A percentile compares a stretch with the other conserved stretches of the same genome.
phyloP scores from a whole-genome alignment of 2,888 invertebrate species.

The Ectropis crepuscularia region DNA sequence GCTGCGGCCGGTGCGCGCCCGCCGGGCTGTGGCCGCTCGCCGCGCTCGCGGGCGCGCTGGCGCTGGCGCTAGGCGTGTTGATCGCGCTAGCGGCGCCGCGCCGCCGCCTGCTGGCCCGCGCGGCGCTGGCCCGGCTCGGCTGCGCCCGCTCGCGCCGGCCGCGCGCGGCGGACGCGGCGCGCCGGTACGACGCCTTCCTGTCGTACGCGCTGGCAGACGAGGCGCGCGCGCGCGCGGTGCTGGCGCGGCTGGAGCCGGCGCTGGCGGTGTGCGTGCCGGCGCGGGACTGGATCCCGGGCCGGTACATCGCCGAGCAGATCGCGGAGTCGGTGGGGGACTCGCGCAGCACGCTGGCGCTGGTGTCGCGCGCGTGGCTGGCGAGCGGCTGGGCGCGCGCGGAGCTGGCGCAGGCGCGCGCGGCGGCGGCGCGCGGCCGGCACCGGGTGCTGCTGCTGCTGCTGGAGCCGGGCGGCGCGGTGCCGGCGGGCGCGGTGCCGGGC shows the following conservation, averaged over 20 bases:
- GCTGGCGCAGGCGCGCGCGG: slow-evolving; percentile 84
- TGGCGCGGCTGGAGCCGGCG: slow-evolving; percentile 86
- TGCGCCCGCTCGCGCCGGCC: slow-evolving; percentile 38
- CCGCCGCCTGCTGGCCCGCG: slow-evolving; percentile 27
- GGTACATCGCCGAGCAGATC: slow-evolving; percentile 88
- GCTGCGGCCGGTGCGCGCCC: background rate
- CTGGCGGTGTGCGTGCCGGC: slow-evolving; percentile 87
- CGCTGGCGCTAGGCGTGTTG: slow-evolving; percentile 23
- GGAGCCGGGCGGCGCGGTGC: slow-evolving; percentile 24
- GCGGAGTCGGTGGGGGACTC: slow-evolving; percentile 89
- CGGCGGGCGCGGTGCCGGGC: background rate
- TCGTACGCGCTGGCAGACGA: slow-evolving; percentile 92
- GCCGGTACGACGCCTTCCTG: slow-evolving; percentile 90
- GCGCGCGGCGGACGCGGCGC: slow-evolving; percentile 26
- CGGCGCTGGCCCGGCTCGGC: slow-evolving; percentile 40
- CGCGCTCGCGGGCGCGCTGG: slow-evolving; percentile 17
- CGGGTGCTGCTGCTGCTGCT: slow-evolving; percentile 90
- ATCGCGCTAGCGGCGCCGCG: slow-evolving; percentile 19
- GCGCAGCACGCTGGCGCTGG: slow-evolving; percentile 70
- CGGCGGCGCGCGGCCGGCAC: slow-evolving; percentile 79
- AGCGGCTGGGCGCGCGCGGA: slow-evolving; percentile 88
- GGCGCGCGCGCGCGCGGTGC: slow-evolving; percentile 87
- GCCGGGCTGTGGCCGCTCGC: slow-evolving; percentile 5
- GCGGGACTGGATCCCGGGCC: slow-evolving; percentile 86
- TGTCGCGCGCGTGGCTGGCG: slow-evolving; percentile 52